Base-by-base conservation (phyloP, 1,140 invertebrate genomes). In the Brachionus asplanchnoidis region DNA sequence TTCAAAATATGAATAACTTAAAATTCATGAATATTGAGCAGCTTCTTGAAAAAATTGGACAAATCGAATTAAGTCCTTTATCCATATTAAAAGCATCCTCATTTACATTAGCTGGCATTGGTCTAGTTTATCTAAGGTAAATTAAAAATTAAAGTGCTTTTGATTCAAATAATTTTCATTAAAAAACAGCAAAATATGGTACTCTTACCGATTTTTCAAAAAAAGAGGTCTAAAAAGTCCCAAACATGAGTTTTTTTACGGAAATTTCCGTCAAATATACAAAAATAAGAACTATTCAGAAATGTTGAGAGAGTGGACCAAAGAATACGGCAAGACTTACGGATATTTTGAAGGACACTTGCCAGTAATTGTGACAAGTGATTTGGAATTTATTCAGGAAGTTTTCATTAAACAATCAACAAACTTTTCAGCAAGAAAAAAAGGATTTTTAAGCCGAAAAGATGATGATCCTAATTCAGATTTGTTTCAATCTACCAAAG, bases 391-490 rank as follows among this genome's bases (percentile, higher is more conserved):
- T 26, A 42, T 79, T 6, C 44, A 79, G 17, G 40, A 79, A 9
- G 46, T 79, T 9, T 79, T 79, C n/a, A 79, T 79, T 14, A 56
- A 82, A 82, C 50, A 82, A 23, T 66, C 28, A 6, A 36, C 53
- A 3, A 82, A 82, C 11, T 82, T 82, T 28, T 78, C 75, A 1
- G 75, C 75, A 14, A 78, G 50, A 26, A 78, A 89, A 86, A 68
- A 68, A 12, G 66, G 66, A n/a, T 32, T 14, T 68, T 78, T 78
- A 44, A 56, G 11, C n/a, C 75, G 75, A 14, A 56, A 78, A 46
- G 75, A 78, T 42, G 14, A 78, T 56, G 75, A 46, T 56, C 42
- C 75, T 3, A 78, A 78, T 28, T 46, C 50, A 6, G n/a, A 36
- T n/a, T 12, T 82, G 9, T 65, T 82, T 82, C 26, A 20, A 14